These are phyloP conservation scores for Cygnus buccinator DNA, from an alignment of 2,113 vertebrate species.

Conservation along the genomic window DNA sequence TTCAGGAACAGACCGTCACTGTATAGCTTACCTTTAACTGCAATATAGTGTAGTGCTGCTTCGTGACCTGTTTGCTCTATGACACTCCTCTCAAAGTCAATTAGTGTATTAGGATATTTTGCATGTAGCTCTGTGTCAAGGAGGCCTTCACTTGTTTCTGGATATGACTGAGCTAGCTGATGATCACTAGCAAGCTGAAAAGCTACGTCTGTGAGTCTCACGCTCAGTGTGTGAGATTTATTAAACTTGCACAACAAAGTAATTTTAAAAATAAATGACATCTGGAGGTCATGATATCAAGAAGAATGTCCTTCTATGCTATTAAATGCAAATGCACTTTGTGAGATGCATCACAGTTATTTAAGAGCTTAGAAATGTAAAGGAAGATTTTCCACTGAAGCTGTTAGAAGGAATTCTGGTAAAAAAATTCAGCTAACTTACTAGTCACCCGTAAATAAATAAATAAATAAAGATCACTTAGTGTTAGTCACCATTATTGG, in stretches of 20 bases:
- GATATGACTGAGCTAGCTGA: background rate
- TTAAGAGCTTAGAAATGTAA: background rate
- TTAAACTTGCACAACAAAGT: background rate
- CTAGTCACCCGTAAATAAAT: background rate
- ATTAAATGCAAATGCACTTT: background rate
- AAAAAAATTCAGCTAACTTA: background rate
- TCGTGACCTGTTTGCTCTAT: background rate
- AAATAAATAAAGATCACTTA: background rate
- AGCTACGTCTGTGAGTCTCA: background rate
- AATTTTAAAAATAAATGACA: background rate
- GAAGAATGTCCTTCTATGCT: background rate
- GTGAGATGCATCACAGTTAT: background rate
- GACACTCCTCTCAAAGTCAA: background rate
- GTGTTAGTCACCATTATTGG: background rate
- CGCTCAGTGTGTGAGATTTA: background rate
- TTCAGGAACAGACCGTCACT: background rate
- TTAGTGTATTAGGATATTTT: too few species aligned
- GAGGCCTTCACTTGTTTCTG: background rate
- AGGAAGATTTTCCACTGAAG: background rate
- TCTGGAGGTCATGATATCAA: background rate
- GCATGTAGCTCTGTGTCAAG: background rate
- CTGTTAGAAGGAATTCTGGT: background rate
- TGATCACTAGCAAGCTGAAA: background rate
- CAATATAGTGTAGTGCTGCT: fast-evolving
- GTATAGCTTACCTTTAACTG: background rate